Evolutionary conservation across 2,113 vertebrate genomes (phyloP).

Genomic region (Cheirogaleus medius): DNA sequence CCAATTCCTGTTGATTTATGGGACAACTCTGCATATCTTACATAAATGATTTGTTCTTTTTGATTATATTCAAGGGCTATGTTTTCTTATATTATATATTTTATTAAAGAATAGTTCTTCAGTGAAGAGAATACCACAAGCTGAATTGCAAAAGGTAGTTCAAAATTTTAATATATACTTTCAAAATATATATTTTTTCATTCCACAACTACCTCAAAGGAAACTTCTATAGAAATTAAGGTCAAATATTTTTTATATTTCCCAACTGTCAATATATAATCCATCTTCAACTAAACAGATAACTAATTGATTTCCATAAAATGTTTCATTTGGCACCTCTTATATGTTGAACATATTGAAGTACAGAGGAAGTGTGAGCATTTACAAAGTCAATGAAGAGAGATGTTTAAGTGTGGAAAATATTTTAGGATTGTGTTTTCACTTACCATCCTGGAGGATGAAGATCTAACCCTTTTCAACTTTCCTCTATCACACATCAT

Average conservation of each 20-base stretch:
- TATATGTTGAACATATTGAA: not conserved
- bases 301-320: not conserved
- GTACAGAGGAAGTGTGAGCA: not conserved
- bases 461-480: not conserved
- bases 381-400: not conserved
- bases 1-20: not conserved
- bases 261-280: not conserved
- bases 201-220: not conserved
- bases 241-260: not conserved
- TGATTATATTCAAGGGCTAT: not conserved
- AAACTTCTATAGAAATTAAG: not conserved
- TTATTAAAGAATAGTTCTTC: not conserved
- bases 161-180: conserved; percentile 9
- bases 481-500: not conserved
- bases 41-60: not conserved
- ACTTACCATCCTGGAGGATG: not conserved
- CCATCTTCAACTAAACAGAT: not conserved
- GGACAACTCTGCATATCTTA: not conserved
- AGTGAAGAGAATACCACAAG: not conserved
- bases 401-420: conserved; percentile 1
- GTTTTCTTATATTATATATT: not conserved
- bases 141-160: not conserved
- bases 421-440: not conserved
- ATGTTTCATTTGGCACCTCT: not conserved
- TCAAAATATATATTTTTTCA: conserved; percentile 7